A percentile compares a stretch with the other conserved stretches of the same genome.
Evolutionary conservation across 2,888 invertebrate species (phyloP).

Genomic region (Mystacides longicornis): DNA sequence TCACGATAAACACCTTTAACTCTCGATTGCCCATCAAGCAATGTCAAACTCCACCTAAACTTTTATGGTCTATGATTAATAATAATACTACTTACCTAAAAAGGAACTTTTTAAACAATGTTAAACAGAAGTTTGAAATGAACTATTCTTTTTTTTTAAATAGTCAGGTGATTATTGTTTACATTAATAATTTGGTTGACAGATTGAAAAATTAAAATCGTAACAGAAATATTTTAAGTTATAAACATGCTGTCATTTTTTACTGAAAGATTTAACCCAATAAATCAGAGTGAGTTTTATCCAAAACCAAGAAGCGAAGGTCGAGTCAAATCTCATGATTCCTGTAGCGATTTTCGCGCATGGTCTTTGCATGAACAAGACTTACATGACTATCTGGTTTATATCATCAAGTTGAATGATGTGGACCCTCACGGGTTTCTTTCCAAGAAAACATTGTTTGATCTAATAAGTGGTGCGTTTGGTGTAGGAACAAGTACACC

Average conservation of each 20-base stretch:
- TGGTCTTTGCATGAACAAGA: constrained; percentile 19
- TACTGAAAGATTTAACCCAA: background rate
- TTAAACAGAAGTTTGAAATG: no score
- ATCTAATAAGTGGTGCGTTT: background rate
- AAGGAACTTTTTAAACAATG: no score
- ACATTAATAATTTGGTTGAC: no score
- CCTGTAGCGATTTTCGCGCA: constrained; percentile 17
- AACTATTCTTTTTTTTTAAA: no score
- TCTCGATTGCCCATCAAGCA: no score
- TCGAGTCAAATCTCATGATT: constrained; percentile 12
- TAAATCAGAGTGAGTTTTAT: constrained; percentile 10
- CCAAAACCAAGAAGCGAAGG: constrained; percentile 9
- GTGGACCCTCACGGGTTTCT: background rate
- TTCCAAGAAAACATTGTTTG: background rate
- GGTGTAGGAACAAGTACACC: background rate
- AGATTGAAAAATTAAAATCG: no score
- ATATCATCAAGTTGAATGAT: constrained; percentile 10
- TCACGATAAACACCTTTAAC: no score
- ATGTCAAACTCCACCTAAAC: no score
- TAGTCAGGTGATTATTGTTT: no score
- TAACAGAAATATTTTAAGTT: background rate
- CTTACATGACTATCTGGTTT: constrained; percentile 13
- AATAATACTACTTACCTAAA: no score
- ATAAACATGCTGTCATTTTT: background rate
- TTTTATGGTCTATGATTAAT: no score